phyloP scores from a whole-genome alignment of 2,797 vertebrate genomes.

The Garrulus glandarius region DNA sequence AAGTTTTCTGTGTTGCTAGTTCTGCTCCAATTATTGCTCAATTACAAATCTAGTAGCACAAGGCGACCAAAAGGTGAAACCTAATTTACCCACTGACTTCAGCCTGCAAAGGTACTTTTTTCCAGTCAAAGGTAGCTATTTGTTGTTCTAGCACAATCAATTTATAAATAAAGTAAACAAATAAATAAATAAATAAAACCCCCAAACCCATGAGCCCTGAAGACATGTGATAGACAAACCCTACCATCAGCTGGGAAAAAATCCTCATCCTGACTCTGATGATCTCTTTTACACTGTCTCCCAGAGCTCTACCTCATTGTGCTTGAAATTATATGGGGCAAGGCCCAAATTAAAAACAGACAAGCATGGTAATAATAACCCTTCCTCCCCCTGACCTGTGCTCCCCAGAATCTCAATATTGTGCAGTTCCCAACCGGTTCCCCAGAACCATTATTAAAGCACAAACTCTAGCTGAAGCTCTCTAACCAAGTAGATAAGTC shows the following conservation, averaged over 20 bases:
- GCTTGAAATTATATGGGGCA: rapidly evolving
- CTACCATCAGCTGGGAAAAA: neutral
- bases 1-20: neutral
- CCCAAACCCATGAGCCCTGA: neutral
- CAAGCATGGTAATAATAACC: neutral
- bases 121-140: neutral
- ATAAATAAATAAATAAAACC: neutral
- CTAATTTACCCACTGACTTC: neutral
- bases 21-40: neutral
- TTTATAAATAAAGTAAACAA: neutral
- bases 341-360: neutral
- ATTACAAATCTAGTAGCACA: neutral
- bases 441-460: neutral
- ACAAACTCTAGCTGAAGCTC: neutral
- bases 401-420: neutral
- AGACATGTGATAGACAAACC: neutral
- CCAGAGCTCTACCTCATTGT: neutral
- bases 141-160: neutral
- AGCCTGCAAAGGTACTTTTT: neutral
- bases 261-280: neutral
- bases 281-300: neutral
- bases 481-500: neutral
- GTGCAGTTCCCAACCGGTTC: neutral
- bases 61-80: neutral
- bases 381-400: neutral